Base-by-base conservation (phyloP, 2,113 vertebrate genomes). In the Scomber colias region DNA sequence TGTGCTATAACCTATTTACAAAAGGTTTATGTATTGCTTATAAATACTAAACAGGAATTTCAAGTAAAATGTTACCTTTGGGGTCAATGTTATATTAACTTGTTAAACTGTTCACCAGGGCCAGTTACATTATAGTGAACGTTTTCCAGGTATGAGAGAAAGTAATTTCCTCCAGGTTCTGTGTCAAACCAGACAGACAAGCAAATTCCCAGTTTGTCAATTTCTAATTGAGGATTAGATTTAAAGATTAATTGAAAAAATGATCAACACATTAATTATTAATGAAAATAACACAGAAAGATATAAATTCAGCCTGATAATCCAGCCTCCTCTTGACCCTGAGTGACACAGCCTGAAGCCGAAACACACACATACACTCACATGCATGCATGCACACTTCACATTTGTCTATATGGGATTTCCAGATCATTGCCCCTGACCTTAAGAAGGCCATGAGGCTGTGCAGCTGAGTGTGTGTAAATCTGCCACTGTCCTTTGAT, bases 381-480 rank as follows among this genome's bases (percentile, higher is more conserved):
- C 24, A 1, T 46, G 51, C 75, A 53, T 59, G 49, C 45, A 54
- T 57, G 65, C 79, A 75, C 69, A 61, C 69, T 79, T 81, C 79
- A 48, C 75, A 73, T 83, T 89, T 75, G 82, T 75, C 77, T 73
- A 31, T 80, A 77, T 89, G 82, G 79, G 89, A 86, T 90, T 92
- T 93, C 85, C 87, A 89, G 85, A 82, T 92, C 81, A 79, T 63
- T 85, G 88, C 85, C 68, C 40, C 75, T 92, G 90, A 92, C 89
- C 87, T 87, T 86, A 86, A 79, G 80, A 62, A 50, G 76, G 69
- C 17, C 19, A 27, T 3, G 59, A 65, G 83, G 60, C 76, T 79
- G 79, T 88, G 81, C 83, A 89, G 92, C 91, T 89, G 88, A 86
- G 82, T 91, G 86, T 85, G 88, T 82, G 77, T 83, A 91, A 87